These are phyloP conservation scores for Acanthisitta chloris DNA, from an alignment of 2,113 vertebrate species.

Conservation along the genomic window DNA sequence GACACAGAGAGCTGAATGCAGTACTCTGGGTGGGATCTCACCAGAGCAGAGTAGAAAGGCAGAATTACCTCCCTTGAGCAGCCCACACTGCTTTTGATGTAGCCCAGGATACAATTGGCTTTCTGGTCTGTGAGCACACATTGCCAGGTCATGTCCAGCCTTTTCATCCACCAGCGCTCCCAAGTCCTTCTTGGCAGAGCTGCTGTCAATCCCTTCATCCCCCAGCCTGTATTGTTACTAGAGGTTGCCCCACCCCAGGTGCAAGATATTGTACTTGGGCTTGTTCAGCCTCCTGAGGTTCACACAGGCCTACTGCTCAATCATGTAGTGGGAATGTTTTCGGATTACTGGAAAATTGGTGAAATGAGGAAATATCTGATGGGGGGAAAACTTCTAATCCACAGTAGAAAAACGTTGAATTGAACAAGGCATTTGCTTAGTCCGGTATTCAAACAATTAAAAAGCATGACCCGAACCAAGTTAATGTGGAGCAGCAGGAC, in stretches of 20 bases:
- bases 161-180: fast-evolving
- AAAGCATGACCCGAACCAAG: not conserved
- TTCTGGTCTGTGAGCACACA: not conserved
- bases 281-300: not conserved
- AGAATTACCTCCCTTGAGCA: not conserved
- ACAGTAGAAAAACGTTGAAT: not conserved
- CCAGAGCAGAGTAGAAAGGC: not conserved
- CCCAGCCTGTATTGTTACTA: not conserved
- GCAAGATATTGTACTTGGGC: not conserved
- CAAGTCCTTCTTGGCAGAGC: not conserved
- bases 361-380: constrained; percentile 3
- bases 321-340: constrained; percentile 2
- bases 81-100: not conserved
- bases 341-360: constrained; percentile 39
- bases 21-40: not conserved
- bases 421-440: not conserved
- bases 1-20: not conserved
- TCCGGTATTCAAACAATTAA: not conserved
- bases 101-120: not conserved
- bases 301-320: fast-evolving
- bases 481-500: not conserved
- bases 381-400: not conserved
- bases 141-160: not conserved
- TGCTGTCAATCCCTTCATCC: not conserved
- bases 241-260: not conserved